Percentiles rank a stretch among this genome's conserved stretches.
Conservation (phyloP, 1,140 invertebrate species). For the Littorina saxatilis region DNA sequence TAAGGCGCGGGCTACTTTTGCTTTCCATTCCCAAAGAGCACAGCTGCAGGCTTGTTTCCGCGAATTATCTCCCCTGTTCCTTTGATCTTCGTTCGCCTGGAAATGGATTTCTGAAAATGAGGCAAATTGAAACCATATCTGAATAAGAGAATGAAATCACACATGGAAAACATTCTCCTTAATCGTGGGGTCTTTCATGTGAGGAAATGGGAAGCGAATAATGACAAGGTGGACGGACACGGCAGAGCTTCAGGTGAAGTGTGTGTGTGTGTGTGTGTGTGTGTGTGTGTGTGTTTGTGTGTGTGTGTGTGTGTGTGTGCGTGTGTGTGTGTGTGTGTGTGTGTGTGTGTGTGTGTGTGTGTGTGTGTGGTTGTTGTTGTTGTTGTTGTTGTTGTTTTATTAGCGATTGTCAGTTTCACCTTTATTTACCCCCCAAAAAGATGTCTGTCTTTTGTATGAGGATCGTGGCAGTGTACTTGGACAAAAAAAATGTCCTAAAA, state of each 20-base stretch:
- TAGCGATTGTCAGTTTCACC: too few relatives aligned
- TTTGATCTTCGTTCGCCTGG: background rate
- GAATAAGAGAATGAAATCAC: background rate
- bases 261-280: slow-evolving; percentile 31
- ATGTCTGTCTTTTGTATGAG: too few relatives aligned
- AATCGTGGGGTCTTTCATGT: background rate
- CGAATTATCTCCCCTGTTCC: slow-evolving; percentile 13
- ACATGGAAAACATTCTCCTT: background rate
- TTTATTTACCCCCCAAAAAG: too few relatives aligned
- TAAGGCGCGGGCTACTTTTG: background rate
- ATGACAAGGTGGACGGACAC: too few relatives aligned
- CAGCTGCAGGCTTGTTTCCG: slow-evolving; percentile 30
- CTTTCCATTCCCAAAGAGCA: slow-evolving; percentile 3
- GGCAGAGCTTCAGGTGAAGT: too few relatives aligned
- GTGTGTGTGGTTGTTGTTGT: slow-evolving; percentile 17
- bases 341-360: slow-evolving; percentile 12
- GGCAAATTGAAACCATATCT: slow-evolving; percentile 19
- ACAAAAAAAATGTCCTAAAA: too few relatives aligned
- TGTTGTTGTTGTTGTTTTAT: too few relatives aligned
- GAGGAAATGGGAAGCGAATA: background rate
- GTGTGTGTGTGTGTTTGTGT: slow-evolving; percentile 21
- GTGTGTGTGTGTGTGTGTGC: slow-evolving; percentile 15
- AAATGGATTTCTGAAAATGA: slow-evolving; percentile 30
- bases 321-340: slow-evolving; percentile 5
- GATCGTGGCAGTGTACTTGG: too few relatives aligned